Conservation (phyloP, 2,113 vertebrate genomes). For the Rhinolophus sinicus region DNA sequence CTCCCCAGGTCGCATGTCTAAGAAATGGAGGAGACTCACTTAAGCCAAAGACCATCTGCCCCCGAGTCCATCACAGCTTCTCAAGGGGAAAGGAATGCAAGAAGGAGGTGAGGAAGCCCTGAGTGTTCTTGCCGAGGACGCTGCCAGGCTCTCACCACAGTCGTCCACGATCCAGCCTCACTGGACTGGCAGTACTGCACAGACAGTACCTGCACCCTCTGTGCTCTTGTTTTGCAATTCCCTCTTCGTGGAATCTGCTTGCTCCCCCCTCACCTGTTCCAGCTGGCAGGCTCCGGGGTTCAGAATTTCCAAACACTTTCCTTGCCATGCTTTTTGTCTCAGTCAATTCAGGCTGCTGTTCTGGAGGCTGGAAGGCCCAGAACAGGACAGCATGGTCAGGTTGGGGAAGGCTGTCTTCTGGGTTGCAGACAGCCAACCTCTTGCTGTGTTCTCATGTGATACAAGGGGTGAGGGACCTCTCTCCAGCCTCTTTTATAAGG, state of each 20-base stretch:
- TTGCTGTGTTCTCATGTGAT: not conserved
- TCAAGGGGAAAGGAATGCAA: not conserved
- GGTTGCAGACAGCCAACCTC: not conserved
- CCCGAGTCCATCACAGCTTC: not conserved
- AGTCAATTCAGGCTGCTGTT: not conserved
- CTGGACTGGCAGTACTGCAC: fast-evolving
- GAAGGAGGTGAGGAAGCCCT: not conserved
- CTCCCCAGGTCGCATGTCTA: not conserved
- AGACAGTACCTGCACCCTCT: fast-evolving
- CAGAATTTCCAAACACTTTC: not conserved
- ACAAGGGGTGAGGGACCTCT: not conserved
- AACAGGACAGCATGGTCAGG: not conserved
- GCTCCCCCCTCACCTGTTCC: no score
- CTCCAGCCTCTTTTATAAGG: not conserved
- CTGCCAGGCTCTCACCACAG: not conserved
- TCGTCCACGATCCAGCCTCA: fast-evolving
- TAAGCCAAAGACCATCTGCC: not conserved
- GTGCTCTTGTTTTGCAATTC: no score
- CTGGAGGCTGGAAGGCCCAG: not conserved
- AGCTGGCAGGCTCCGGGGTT: not conserved
- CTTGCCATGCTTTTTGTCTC: not conserved
- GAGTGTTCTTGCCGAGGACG: not conserved
- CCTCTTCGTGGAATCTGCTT: not conserved
- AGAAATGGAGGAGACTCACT: not conserved
- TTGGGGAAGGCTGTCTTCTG: not conserved